Conservation (phyloP, 1,140 invertebrate genomes). For the Trichonephila clavipes region DNA sequence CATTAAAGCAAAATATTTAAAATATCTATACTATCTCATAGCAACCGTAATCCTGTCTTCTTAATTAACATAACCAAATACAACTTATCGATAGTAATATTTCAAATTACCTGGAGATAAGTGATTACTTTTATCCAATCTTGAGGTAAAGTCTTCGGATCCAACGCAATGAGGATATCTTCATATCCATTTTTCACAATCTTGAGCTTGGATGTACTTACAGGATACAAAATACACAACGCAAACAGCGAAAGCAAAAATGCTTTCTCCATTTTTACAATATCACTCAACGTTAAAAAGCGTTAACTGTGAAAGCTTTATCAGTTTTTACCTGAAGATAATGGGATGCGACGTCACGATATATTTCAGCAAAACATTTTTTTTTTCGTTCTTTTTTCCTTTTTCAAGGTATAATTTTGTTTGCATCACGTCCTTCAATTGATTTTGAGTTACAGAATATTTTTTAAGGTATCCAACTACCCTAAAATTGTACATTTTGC, state of each 20-base stretch:
- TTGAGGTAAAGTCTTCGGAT: neutral
- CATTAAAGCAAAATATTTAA: too few species aligned
- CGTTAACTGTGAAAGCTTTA: neutral
- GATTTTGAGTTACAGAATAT: too few species aligned
- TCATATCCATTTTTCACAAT: slow-evolving; percentile 54
- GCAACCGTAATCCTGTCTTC: too few species aligned
- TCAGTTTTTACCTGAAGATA: neutral
- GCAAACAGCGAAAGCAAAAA: neutral
- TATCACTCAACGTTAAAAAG: neutral
- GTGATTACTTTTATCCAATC: neutral
- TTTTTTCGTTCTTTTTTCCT: neutral
- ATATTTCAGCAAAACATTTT: neutral
- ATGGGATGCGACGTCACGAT: neutral
- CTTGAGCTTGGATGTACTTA: neutral
- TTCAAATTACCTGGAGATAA: slow-evolving; percentile 36
- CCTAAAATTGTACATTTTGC: too few species aligned
- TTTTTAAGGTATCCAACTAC: too few species aligned
- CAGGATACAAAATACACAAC: neutral
- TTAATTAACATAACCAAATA: too few species aligned
- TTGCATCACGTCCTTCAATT: neutral
- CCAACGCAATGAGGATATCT: slow-evolving; percentile 46
- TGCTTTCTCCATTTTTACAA: slow-evolving; percentile 5
- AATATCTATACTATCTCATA: too few species aligned
- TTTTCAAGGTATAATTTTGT: neutral
- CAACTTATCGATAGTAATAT: neutral